phyloP scores from a whole-genome alignment of 1,140 invertebrate genomes.

The Leptopilina boulardi region DNA sequence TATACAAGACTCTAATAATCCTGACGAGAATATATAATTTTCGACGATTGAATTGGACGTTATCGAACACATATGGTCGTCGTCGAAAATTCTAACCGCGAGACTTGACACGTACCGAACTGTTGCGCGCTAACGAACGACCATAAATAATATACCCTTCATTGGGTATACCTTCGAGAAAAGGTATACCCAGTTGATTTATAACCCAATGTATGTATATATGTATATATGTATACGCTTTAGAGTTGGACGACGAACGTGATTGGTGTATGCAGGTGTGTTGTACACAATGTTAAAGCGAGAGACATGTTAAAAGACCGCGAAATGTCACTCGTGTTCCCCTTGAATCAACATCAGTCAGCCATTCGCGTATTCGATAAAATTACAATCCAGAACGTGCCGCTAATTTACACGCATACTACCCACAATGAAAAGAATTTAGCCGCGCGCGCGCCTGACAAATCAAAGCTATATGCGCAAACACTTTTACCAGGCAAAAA shows the following conservation, averaged over 20 bases:
- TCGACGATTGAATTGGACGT: slow-evolving; percentile 22
- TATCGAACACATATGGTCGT: slow-evolving; percentile 9
- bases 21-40: slow-evolving; percentile 17
- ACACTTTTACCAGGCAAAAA: not conserved
- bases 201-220: slow-evolving; percentile 45
- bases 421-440: not conserved
- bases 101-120: slow-evolving; percentile 29
- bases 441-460: not conserved
- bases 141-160: slow-evolving; percentile 63
- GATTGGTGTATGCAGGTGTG: slow-evolving; percentile 61
- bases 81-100: slow-evolving; percentile 13
- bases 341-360: slow-evolving; percentile 24
- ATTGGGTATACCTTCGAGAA: slow-evolving; percentile 49
- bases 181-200: slow-evolving; percentile 63
- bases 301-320: slow-evolving; percentile 20
- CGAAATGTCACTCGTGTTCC: slow-evolving; percentile 33
- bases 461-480: not conserved
- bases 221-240: not conserved
- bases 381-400: not conserved
- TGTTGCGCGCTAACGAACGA: slow-evolving; percentile 63
- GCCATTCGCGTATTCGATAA: not conserved
- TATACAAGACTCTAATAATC: not conserved
- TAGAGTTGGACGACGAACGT: slow-evolving; percentile 52
- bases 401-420: slow-evolving; percentile 12
- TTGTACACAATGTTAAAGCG: slow-evolving; percentile 29